These are phyloP conservation scores for Pomacea maculata DNA, from an alignment of 1,140 invertebrate species.

Conservation along the genomic window DNA sequence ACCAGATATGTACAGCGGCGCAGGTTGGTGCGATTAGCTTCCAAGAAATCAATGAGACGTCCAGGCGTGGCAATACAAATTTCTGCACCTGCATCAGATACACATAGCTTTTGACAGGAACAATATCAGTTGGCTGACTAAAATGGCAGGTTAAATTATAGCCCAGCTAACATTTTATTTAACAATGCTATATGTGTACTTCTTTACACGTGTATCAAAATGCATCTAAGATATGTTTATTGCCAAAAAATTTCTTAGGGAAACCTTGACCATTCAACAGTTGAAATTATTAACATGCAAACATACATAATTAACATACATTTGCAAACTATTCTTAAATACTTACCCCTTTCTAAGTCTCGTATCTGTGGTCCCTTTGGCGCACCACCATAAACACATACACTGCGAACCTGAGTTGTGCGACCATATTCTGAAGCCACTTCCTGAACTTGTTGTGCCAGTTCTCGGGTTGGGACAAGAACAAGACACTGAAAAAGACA, in stretches of 20 bases:
- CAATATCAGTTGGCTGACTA: no score
- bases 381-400: slow-evolving; percentile 95
- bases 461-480: slow-evolving; percentile 91
- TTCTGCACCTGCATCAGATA: slow-evolving; percentile 61
- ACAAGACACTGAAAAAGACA: slow-evolving; percentile 71
- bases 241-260: no score
- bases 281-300: no score
- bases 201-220: no score
- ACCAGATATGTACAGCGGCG: slow-evolving; percentile 92
- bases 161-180: no score
- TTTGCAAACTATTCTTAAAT: background rate
- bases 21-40: slow-evolving; percentile 87
- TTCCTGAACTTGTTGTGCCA: slow-evolving; percentile 95
- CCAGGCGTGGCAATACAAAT: slow-evolving; percentile 83
- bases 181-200: no score
- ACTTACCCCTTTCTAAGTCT: slow-evolving; percentile 82
- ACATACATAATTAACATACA: no score
- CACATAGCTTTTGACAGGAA: no score
- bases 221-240: no score
- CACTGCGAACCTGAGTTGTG: slow-evolving; percentile 83
- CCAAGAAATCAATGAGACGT: slow-evolving; percentile 94
- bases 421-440: slow-evolving; percentile 90
- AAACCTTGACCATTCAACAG: no score
- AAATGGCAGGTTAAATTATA: no score
- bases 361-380: slow-evolving; percentile 86